These are phyloP conservation scores for Dromiciops gliroides DNA, from an alignment of 2,113 vertebrate species.

Conservation along the genomic window DNA sequence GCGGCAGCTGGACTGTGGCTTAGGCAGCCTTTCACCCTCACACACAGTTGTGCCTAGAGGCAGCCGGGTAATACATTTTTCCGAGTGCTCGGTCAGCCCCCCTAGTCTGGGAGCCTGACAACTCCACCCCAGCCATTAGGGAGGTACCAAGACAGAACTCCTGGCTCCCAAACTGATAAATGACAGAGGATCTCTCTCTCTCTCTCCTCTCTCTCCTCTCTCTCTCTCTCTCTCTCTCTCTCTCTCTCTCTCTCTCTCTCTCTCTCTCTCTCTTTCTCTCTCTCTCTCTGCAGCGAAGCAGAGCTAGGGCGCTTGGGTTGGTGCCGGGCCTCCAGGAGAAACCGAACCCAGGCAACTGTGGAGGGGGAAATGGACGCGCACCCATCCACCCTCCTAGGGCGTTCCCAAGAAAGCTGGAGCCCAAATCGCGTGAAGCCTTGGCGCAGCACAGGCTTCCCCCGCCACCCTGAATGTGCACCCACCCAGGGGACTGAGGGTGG, in stretches of 20 bases:
- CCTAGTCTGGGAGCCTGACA: not conserved
- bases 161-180: not conserved
- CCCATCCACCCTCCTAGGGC: not conserved
- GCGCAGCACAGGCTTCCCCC: not conserved
- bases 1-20: not conserved
- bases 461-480: not conserved
- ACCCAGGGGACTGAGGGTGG: not conserved
- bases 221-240: too few relatives aligned
- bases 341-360: too few relatives aligned
- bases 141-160: not conserved
- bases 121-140: slow-evolving; percentile 67
- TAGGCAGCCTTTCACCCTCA: not conserved
- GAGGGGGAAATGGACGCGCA: too few relatives aligned
- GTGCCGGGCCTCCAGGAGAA: not conserved
- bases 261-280: not conserved
- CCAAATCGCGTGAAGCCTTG: not conserved
- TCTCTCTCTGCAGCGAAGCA: not conserved
- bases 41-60: not conserved
- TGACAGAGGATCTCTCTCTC: not conserved
- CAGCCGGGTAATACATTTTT: not conserved
- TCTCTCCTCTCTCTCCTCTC: not conserved
- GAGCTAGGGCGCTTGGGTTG: not conserved
- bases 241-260: too few relatives aligned
- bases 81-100: slow-evolving; percentile 31
- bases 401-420: not conserved